Conservation (phyloP, 2,888 invertebrate species). For the Cerceris ruficornis region DNA sequence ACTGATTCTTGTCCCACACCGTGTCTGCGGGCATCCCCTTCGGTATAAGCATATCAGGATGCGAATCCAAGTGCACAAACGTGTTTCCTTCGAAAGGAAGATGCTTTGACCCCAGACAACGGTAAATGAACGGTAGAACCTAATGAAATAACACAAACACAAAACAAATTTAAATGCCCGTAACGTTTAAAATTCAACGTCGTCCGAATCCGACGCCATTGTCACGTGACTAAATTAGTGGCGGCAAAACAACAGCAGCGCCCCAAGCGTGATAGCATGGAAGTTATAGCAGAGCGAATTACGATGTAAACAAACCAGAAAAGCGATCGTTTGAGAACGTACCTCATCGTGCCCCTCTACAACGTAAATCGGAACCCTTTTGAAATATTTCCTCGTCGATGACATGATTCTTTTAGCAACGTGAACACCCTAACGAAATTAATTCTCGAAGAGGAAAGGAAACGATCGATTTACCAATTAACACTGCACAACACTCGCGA, state of each 20-base stretch:
- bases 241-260: conserved; percentile 26
- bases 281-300: conserved; percentile 28
- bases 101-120: conserved; percentile 90
- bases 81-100: conserved; percentile 89
- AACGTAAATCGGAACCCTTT: conserved; percentile 88
- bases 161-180: neutral
- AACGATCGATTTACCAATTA: conserved; percentile 51
- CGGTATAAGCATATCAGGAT: conserved; percentile 95
- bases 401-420: conserved; percentile 41
- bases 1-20: conserved; percentile 88
- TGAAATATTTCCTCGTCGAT: conserved; percentile 82
- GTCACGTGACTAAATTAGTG: conserved; percentile 36
- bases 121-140: conserved; percentile 89
- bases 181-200: neutral
- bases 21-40: conserved; percentile 88
- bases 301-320: conserved; percentile 55
- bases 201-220: conserved; percentile 2
- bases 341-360: conserved; percentile 92
- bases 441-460: conserved; percentile 18
- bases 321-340: conserved; percentile 37
- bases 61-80: conserved; percentile 94
- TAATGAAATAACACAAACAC: conserved; percentile 43
- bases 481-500: conserved; percentile 49
- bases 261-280: conserved; percentile 31
- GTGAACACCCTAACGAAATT: neutral